Base-by-base conservation (phyloP, 2,797 vertebrate species). In the Cossypha heuglini region DNA sequence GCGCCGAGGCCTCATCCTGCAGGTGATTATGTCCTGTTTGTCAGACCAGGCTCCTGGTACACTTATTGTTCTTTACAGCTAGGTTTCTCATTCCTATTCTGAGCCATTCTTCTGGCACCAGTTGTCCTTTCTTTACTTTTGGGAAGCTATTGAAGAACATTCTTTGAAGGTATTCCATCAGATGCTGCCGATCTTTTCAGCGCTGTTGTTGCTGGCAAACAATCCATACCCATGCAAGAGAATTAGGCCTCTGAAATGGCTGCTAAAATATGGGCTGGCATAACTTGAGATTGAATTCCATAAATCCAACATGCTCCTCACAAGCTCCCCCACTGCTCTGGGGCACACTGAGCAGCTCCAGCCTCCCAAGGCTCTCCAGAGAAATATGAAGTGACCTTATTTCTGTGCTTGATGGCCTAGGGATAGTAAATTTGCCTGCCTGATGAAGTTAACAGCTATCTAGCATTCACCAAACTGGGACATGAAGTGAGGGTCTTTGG, bases 111-210 rank as follows among this genome's bases (percentile, higher is more conserved):
- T 51, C 21, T 97, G 79, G 73, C 90, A 84, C 63, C 20, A 10
- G 28, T 88, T 97, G 88, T 79, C 48, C 38, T 80, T 96, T 88
- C 85, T 94, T 78, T 92, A 25, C 71, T 96, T 78, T 72, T 91
- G 94, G 82, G 87, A 95, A 93, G 84, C 48, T 42, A 74, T 87
- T 40, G 68, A 64, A 91, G 91, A 80, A 62, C 46, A 46, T 72
- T 80, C 58, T 82, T 95, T 88, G 96, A 97, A 96, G 79, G 82
- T 89, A 79, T 97, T 95, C 88, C 66, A 38, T 94, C 7, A 75
- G 83, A 92, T 54, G 19, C 71, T 73, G 77, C 69, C 0, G 42
- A 51, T 76, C 45, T 91, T 82, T 93, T 75, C 86, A 81, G 78
- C 5, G 1, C 80, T 94, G 66, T 75, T 95, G 78, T 42, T 49